A percentile compares a stretch with the other conserved stretches of the same genome.
phyloP scores from a whole-genome alignment of 2,113 vertebrate species.

The Halcyon senegalensis region DNA sequence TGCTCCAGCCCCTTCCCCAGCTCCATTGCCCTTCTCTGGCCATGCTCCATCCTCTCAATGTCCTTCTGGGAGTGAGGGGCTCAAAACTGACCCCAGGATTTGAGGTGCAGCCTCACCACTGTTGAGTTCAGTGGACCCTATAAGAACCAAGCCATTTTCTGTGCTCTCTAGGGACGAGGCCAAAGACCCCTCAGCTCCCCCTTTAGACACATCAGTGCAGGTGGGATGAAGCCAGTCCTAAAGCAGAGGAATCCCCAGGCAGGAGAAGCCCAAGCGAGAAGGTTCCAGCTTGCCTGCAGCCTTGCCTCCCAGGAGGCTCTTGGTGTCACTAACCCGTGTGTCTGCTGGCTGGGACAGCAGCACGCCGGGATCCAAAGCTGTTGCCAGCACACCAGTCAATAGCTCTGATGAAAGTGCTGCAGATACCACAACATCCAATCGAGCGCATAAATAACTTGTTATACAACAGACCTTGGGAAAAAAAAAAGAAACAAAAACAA shows the following conservation, averaged over 20 bases:
- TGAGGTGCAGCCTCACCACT: background rate
- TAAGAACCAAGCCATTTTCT: background rate
- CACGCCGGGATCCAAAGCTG: background rate
- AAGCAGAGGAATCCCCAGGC: background rate
- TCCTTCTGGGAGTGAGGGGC: no score
- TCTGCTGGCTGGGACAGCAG: background rate
- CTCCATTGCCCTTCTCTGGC: background rate
- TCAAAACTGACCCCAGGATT: background rate
- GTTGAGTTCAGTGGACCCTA: background rate
- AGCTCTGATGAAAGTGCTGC: background rate
- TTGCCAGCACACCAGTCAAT: background rate
- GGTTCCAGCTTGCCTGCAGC: background rate
- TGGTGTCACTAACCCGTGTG: background rate
- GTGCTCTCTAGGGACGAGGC: background rate
- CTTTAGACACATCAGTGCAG: fast-evolving
- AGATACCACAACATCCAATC: background rate
- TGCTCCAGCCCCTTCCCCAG: background rate
- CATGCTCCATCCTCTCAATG: background rate
- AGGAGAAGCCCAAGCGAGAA: background rate
- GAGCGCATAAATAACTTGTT: background rate
- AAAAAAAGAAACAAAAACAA: background rate
- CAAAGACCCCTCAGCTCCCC: background rate
- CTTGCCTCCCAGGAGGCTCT: background rate
- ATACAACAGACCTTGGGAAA: background rate
- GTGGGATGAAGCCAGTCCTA: background rate